Conservation (phyloP, 2,797 vertebrate species). For the Acanthurus lineatus region DNA sequence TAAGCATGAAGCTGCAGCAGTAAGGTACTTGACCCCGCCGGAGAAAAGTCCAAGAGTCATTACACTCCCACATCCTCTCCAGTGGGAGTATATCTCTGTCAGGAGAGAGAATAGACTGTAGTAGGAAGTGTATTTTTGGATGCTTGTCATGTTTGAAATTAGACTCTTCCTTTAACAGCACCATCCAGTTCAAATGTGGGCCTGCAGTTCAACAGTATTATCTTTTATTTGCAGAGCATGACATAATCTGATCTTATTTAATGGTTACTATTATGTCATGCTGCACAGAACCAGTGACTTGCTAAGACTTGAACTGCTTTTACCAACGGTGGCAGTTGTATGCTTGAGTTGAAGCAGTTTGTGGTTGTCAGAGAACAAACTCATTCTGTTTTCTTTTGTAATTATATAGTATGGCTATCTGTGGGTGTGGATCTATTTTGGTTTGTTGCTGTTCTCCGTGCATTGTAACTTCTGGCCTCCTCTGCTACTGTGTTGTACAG, state of each 20-base stretch:
- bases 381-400: constrained; percentile 37
- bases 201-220: constrained; percentile 38
- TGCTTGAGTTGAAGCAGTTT: constrained; percentile 31
- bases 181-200: constrained; percentile 36
- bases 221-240: constrained; percentile 45
- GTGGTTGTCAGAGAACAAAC: constrained; percentile 31
- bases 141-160: constrained; percentile 54
- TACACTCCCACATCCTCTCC: constrained; percentile 48
- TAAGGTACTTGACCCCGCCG: constrained; percentile 75
- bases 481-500: background rate
- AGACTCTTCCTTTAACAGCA: constrained; percentile 41
- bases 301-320: constrained; percentile 3
- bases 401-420: constrained; percentile 32
- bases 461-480: constrained; percentile 12
- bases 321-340: constrained; percentile 14
- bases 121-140: constrained; percentile 60
- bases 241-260: constrained; percentile 40
- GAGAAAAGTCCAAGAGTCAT: constrained; percentile 59
- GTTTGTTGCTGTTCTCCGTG: constrained; percentile 23
- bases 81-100: constrained; percentile 34
- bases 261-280: constrained; percentile 16
- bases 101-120: constrained; percentile 42
- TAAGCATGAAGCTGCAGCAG: constrained; percentile 75
- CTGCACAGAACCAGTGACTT: constrained; percentile 5
- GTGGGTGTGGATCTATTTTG: constrained; percentile 52